A percentile compares a stretch with the other conserved stretches of the same genome.
Conservation (phyloP, 2,797 vertebrate genomes). For the Potorous gilbertii region DNA sequence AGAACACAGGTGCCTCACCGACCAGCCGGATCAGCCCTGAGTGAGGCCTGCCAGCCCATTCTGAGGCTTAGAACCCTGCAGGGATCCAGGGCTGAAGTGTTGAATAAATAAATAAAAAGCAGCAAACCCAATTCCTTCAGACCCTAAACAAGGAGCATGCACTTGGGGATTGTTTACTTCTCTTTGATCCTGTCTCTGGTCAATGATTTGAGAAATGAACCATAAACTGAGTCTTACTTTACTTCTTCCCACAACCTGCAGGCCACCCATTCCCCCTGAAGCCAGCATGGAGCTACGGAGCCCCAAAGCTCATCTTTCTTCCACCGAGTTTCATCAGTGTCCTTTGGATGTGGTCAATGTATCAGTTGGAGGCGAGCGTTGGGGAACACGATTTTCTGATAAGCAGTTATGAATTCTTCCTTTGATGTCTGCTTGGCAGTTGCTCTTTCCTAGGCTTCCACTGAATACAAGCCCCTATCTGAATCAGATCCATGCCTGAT, state of each 20-base stretch:
- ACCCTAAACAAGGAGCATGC: constrained; percentile 11
- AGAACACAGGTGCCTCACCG: not conserved
- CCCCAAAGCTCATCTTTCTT: constrained; percentile 32
- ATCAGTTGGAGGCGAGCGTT: constrained; percentile 21
- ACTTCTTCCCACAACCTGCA: constrained; percentile 62
- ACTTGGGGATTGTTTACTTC: constrained; percentile 14
- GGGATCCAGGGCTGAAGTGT: constrained; percentile 15
- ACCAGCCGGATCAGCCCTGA: not conserved
- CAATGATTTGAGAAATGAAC: constrained; percentile 54
- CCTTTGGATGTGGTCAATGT: constrained; percentile 38
- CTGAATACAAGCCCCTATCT: constrained; percentile 24
- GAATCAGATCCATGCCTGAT: constrained; percentile 54
- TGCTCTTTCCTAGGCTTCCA: constrained; percentile 25
- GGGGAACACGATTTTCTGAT: constrained; percentile 37
- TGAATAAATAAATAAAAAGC: constrained; percentile 33
- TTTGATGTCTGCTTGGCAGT: constrained; percentile 58
- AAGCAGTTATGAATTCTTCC: constrained; percentile 43
- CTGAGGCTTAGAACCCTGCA: not conserved
- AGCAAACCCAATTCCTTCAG: constrained; percentile 23
- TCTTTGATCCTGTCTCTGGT: constrained; percentile 56
- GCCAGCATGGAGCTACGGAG: not conserved
- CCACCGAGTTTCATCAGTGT: constrained; percentile 11
- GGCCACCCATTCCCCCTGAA: constrained; percentile 37
- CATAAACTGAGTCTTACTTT: constrained; percentile 59
- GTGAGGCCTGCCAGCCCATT: not conserved